A percentile compares a stretch with the other conserved stretches of the same genome.
Conservation (phyloP, 2,113 vertebrate species). For the Nothobranchius kuhntae region DNA sequence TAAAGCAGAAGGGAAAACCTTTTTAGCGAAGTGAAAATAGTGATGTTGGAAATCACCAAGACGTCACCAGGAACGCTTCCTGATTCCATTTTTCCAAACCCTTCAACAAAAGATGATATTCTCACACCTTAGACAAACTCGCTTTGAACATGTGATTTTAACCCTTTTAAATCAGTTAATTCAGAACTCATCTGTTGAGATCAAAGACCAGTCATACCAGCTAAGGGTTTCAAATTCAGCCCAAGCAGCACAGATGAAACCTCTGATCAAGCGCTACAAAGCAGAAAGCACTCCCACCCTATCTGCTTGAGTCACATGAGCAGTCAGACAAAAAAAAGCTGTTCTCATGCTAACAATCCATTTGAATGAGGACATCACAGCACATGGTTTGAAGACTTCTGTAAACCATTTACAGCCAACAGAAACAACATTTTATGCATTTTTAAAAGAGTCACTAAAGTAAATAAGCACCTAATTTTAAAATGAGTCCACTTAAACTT, state of each 20-base stretch:
- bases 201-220: not conserved
- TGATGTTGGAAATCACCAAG: constrained; percentile 12
- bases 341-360: constrained; percentile 9
- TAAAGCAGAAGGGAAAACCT: not conserved
- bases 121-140: not conserved
- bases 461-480: too few species aligned
- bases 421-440: too few species aligned
- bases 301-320: constrained; percentile 45
- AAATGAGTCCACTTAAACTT: too few species aligned
- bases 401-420: not conserved
- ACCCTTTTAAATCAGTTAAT: not conserved
- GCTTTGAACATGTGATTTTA: not conserved
- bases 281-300: constrained; percentile 4
- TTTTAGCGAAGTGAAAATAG: constrained; percentile 14
- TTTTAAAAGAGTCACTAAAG: too few species aligned
- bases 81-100: not conserved
- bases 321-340: constrained; percentile 37
- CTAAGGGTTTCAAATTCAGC: not conserved
- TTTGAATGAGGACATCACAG: not conserved
- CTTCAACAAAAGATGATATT: not conserved
- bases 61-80: not conserved
- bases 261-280: constrained; percentile 11
- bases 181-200: not conserved
- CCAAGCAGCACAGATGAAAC: not conserved
- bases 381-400: not conserved